Percentiles rank a stretch among this genome's conserved stretches.
phyloP scores from a whole-genome alignment of 2,888 invertebrate species.

The Reticulitermes lucifugus region DNA sequence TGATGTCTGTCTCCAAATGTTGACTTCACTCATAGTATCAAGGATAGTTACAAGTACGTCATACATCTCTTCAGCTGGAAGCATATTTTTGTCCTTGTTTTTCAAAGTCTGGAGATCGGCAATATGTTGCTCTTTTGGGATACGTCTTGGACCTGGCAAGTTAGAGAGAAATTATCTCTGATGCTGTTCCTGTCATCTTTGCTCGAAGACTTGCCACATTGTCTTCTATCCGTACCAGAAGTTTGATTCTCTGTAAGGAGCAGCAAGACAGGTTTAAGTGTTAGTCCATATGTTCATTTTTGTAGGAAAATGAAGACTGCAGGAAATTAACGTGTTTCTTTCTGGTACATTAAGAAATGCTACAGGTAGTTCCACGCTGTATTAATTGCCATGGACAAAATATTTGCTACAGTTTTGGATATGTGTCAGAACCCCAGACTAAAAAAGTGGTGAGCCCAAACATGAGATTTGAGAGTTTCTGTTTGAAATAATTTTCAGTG shows the following conservation, averaged over 20 bases:
- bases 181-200: conserved; percentile 72
- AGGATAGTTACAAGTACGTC: background rate
- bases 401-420: too few species aligned
- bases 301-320: too few species aligned
- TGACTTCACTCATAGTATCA: background rate
- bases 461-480: too few species aligned
- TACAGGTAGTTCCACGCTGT: too few species aligned
- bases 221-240: conserved; percentile 87
- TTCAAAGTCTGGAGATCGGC: background rate
- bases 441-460: too few species aligned
- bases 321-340: too few species aligned
- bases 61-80: background rate
- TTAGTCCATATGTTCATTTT: too few species aligned
- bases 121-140: background rate
- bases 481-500: too few species aligned
- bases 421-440: too few species aligned
- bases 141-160: background rate
- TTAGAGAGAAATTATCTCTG: conserved; percentile 58
- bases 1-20: background rate
- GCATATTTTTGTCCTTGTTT: background rate
- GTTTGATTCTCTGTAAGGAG: conserved; percentile 81
- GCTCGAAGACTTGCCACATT: conserved; percentile 81
- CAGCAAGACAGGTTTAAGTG: conserved; percentile 39
- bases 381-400: too few species aligned
- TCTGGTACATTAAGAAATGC: too few species aligned